Base-by-base conservation (phyloP, 2,888 invertebrate species). In the Tetramorium bicarinatum region DNA sequence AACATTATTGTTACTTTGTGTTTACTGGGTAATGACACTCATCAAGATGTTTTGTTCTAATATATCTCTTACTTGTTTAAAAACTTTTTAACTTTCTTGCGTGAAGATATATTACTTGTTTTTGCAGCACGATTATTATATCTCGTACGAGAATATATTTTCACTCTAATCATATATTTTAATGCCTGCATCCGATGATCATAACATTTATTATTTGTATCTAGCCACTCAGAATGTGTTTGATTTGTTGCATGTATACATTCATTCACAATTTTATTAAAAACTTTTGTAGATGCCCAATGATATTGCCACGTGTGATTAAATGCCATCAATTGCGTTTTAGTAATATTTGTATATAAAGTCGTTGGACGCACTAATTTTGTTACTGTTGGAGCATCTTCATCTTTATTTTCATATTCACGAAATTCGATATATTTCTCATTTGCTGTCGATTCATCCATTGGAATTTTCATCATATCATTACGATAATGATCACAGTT, bases 141-240 rank as follows among this genome's bases (percentile, higher is more conserved):
- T 47, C 66, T 7, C 9, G 66, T 47, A 18, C 47, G 47, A 2
- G 47, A 29, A 67, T 49, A 47, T 47, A 67, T 47, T 67, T 67
- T 67, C 2, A 67, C 47, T 0, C 0, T 47, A 1, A 67, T n/a
- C 8, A 66, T 8, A 44, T 15, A 66, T 66, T 66, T 66, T n/a
- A 38, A 62, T 11, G 62, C 62, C 38, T 64, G 62, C 11, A 64
- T n/a, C 11, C 9, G 38, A 6, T 64, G 62, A 64, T 64, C 13
- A 11, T 64, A 41, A 41, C 64, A 64, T 4, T 21, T 29, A 13
- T 44, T 9, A 67, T 47, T 25, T 25, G 3, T 47, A 11, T 47
- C 47, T 15, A 67, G 29, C 47, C 47, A 67, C 29, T 2, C 66
- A 25, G 15, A 0, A 67, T 67, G 47, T 15, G 0, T 67, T 47